A percentile compares a stretch with the other conserved stretches of the same genome.
Evolutionary conservation across 2,113 vertebrate genomes (phyloP).

Genomic region (Promerops cafer): DNA sequence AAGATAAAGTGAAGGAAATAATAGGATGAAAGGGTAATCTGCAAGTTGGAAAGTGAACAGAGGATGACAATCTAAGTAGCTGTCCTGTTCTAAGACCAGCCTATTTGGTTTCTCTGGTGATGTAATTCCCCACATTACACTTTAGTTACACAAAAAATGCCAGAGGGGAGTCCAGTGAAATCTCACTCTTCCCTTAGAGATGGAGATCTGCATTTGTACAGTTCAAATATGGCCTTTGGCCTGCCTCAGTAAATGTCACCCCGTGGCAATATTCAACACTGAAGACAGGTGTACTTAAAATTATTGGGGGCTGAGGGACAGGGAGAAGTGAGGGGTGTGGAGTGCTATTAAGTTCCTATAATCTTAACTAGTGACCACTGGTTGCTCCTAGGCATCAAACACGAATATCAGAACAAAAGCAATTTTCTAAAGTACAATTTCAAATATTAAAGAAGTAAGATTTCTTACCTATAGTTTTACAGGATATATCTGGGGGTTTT

Average conservation of each 20-base stretch:
- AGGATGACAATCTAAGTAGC: background rate
- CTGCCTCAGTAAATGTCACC: background rate
- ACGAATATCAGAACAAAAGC: background rate
- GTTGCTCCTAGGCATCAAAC: background rate
- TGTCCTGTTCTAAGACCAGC: background rate
- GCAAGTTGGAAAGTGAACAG: background rate
- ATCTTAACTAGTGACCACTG: background rate
- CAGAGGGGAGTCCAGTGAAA: background rate
- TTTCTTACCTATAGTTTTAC: background rate
- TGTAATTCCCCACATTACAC: background rate
- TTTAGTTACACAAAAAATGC: background rate
- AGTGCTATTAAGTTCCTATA: background rate
- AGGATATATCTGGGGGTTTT: background rate
- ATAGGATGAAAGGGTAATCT: background rate
- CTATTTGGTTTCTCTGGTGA: background rate
- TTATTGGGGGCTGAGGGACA: accelerated
- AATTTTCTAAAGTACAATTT: background rate
- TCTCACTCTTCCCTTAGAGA: background rate
- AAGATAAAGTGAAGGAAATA: background rate
- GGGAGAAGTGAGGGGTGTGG: accelerated
- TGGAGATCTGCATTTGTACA: accelerated
- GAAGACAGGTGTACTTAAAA: background rate
- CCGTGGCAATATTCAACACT: background rate
- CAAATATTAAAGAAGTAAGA: background rate
- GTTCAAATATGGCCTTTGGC: background rate